A percentile compares a stretch with the other conserved stretches of the same genome.
These are phyloP conservation scores for Drosophila antonietae DNA, from an alignment of 2,888 invertebrate genomes.

Conservation along the genomic window DNA sequence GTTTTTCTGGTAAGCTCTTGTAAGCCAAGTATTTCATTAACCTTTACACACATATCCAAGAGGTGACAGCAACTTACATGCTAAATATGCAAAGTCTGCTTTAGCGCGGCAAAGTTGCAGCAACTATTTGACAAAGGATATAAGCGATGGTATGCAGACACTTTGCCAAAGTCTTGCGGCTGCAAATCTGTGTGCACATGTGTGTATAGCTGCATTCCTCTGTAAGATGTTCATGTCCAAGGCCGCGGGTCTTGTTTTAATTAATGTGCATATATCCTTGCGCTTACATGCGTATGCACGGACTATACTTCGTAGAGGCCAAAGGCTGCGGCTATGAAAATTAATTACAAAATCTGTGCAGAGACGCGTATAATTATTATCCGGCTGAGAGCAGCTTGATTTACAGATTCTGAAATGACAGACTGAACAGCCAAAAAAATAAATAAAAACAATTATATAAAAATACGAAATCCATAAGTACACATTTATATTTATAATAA, in stretches of 20 bases:
- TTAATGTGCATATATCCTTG: constrained; percentile 49
- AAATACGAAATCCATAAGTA: not conserved
- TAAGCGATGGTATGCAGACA: constrained; percentile 45
- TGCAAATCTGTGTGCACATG: constrained; percentile 37
- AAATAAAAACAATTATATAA: not conserved
- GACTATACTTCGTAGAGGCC: constrained; percentile 19
- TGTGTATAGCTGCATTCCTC: constrained; percentile 28
- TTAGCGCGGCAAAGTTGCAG: constrained; percentile 40
- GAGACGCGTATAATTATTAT: not conserved
- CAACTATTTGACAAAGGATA: constrained; percentile 37
- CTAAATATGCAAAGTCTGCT: constrained; percentile 57
- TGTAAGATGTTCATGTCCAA: constrained; percentile 40
- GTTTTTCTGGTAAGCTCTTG: not conserved
- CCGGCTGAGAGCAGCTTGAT: not conserved
- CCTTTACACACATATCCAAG: not conserved
- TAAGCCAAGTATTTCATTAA: constrained; percentile 1
- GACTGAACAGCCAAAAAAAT: not conserved
- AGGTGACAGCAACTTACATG: constrained; percentile 45
- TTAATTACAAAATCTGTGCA: not conserved
- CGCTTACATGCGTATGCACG: not conserved
- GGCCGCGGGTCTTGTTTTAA: constrained; percentile 68
- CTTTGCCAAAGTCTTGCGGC: constrained; percentile 68
- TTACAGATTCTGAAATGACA: not conserved
- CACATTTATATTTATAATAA: not conserved
- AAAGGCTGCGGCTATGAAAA: not conserved